phyloP scores from a whole-genome alignment of 2,113 vertebrate genomes.

The Vombatus ursinus region DNA sequence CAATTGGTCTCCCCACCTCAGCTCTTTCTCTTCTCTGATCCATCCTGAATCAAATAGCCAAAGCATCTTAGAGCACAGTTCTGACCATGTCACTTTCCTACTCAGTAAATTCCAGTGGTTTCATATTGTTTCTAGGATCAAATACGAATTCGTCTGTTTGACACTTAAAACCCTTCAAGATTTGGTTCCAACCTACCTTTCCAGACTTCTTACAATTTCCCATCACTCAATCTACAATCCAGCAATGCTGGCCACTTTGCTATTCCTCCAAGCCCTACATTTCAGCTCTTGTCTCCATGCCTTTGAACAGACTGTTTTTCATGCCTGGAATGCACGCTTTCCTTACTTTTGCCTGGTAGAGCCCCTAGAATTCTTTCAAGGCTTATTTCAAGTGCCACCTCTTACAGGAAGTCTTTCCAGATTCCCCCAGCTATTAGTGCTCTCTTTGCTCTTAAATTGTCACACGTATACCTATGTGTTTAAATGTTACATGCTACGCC shows the following conservation, averaged over 20 bases:
- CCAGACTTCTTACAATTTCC: not conserved
- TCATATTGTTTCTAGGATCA: not conserved
- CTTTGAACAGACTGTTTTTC: not conserved
- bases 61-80: not conserved
- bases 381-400: not conserved
- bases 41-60: not conserved
- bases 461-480: not conserved
- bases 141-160: not conserved
- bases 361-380: not conserved
- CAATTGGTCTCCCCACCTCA: not conserved
- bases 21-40: not conserved
- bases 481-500: not conserved
- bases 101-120: not conserved
- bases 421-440: not conserved
- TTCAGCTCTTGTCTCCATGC: not conserved
- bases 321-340: not conserved
- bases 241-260: not conserved
- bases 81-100: not conserved
- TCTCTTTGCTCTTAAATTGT: not conserved
- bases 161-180: not conserved
- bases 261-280: not conserved
- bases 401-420: not conserved
- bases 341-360: not conserved
- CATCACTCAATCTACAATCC: not conserved
- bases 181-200: not conserved